phyloP scores from a whole-genome alignment of 1,140 invertebrate species.

The Hesperophylax magnus region DNA sequence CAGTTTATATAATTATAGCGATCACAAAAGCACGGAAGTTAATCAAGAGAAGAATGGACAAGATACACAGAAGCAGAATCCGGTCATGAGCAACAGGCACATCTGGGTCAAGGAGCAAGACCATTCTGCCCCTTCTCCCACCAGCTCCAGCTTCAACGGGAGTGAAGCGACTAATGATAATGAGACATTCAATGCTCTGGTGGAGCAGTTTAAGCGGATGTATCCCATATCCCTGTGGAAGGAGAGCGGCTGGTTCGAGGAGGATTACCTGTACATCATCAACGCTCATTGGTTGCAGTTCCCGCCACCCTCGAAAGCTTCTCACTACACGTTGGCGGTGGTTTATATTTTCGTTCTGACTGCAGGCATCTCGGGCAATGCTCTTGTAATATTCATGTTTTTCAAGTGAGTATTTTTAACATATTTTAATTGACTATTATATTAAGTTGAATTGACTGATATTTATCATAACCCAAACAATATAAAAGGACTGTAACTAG shows the following conservation, averaged over 20 bases:
- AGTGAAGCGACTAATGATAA: conserved; percentile 1
- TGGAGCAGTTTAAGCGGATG: conserved; percentile 44
- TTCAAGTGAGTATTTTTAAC: conserved; percentile 71
- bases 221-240: conserved; percentile 71
- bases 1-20: neutral
- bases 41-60: neutral
- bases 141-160: neutral
- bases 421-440: neutral
- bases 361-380: conserved; percentile 76
- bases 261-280: conserved; percentile 73
- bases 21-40: neutral
- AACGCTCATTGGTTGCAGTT: conserved; percentile 79
- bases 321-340: conserved; percentile 72
- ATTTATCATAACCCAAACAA: too few relatives aligned
- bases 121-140: neutral
- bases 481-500: too few relatives aligned
- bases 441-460: too few relatives aligned
- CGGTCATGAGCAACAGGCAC: neutral
- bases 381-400: conserved; percentile 77
- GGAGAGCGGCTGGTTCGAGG: conserved; percentile 68
- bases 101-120: conserved; percentile 27
- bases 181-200: conserved; percentile 8
- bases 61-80: neutral
- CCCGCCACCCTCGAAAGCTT: conserved; percentile 68
- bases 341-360: conserved; percentile 75